Percentiles rank a stretch among this genome's conserved stretches.
These are phyloP conservation scores for Conops quadrifasciatus DNA, from an alignment of 2,888 invertebrate genomes.

Conservation along the genomic window DNA sequence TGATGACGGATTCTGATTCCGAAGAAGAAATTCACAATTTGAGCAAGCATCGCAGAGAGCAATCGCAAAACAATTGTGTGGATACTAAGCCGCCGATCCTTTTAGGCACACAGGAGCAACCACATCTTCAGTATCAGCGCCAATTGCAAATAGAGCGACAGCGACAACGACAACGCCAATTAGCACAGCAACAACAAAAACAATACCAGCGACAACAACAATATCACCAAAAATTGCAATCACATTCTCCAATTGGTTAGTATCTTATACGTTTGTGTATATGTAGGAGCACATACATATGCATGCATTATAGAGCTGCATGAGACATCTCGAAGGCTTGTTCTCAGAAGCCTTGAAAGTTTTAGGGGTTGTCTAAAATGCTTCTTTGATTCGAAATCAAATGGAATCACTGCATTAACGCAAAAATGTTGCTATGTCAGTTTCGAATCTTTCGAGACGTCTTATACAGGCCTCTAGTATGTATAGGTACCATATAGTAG, in stretches of 20 bases:
- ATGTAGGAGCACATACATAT: no score
- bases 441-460: no score
- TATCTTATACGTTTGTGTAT: not conserved
- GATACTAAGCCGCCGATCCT: conserved; percentile 49
- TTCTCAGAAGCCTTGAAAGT: no score
- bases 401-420: no score
- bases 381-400: no score
- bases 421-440: no score
- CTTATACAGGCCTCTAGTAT: no score
- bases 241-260: not conserved
- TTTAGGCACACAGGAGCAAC: conserved; percentile 44
- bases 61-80: no score
- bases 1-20: conserved; percentile 76
- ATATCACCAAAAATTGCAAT: conserved; percentile 36
- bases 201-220: conserved; percentile 37
- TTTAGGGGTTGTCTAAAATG: no score
- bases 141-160: conserved; percentile 43
- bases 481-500: no score
- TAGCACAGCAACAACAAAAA: conserved; percentile 37
- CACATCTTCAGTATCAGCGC: conserved; percentile 37
- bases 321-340: no score
- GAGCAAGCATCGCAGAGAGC: conserved; percentile 48
- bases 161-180: conserved; percentile 42
- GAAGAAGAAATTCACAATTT: conserved; percentile 59
- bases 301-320: no score